phyloP scores from a whole-genome alignment of 2,888 invertebrate species.

The Oithona nana region DNA sequence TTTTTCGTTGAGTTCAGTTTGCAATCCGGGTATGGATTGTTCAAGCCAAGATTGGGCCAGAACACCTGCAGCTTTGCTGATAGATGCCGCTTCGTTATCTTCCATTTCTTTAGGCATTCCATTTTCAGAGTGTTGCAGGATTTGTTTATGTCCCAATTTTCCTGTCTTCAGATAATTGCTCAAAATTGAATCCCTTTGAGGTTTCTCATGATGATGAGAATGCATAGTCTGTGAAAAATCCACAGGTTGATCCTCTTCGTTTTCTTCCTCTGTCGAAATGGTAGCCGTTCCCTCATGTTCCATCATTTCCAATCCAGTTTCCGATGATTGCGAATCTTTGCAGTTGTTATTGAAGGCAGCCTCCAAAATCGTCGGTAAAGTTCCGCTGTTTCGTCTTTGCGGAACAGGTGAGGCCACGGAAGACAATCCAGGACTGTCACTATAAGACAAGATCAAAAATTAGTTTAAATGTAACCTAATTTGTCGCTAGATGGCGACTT shows the following conservation, averaged over 20 bases:
- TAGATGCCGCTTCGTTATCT: background rate
- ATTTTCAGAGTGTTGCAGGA: background rate
- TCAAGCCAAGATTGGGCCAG: conserved; percentile 10
- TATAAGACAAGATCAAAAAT: too few species aligned
- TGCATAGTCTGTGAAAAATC: background rate
- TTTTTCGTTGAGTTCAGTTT: conserved; percentile 1
- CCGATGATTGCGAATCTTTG: too few species aligned
- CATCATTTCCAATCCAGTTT: background rate
- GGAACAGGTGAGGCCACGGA: background rate
- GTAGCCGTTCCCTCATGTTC: background rate
- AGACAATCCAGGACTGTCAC: background rate
- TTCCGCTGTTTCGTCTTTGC: background rate
- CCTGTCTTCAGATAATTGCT: background rate
- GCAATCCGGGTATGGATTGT: background rate
- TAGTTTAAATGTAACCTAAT: too few species aligned
- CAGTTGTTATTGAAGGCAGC: background rate
- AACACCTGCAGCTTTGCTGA: background rate
- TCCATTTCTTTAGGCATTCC: background rate
- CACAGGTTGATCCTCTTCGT: background rate
- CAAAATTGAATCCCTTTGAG: background rate
- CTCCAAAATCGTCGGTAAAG: background rate
- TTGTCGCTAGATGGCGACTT: too few species aligned
- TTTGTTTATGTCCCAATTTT: background rate
- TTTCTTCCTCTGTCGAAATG: background rate
- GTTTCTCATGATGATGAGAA: background rate